Conservation (phyloP, 2,797 vertebrate species). For the Manis crassicaudata region DNA sequence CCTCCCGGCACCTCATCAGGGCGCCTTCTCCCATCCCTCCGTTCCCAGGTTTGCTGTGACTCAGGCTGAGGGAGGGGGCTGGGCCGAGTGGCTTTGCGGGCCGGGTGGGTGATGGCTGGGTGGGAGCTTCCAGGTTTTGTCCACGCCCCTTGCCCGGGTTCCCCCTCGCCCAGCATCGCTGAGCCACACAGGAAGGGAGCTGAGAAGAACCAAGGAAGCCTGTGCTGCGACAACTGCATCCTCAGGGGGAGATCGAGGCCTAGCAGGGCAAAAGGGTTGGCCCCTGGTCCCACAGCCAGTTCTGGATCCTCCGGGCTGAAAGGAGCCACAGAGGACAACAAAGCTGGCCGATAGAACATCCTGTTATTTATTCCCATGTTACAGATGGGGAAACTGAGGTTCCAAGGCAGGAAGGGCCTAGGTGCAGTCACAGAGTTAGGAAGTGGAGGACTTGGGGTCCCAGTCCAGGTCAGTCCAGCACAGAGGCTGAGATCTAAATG, state of each 20-base stretch:
- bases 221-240: not conserved
- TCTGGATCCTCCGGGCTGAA: not conserved
- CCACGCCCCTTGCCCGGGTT: not conserved
- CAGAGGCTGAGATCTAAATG: not conserved
- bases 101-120: not conserved
- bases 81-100: not conserved
- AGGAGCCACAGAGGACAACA: not conserved
- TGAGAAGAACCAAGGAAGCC: not conserved
- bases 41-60: not conserved
- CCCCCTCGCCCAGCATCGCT: too few relatives aligned
- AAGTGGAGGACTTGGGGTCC: not conserved
- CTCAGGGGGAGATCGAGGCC: conserved; percentile 1
- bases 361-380: not conserved
- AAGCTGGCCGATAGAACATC: not conserved
- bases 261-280: not conserved
- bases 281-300: not conserved
- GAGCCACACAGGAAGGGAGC: not conserved
- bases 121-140: not conserved
- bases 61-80: not conserved
- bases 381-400: not conserved
- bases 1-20: not conserved
- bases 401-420: not conserved
- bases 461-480: not conserved
- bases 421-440: not conserved
- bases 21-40: too few relatives aligned